Percentiles rank a stretch among this genome's conserved stretches.
Evolutionary conservation across 2,113 vertebrate species (phyloP).

Genomic region (Myxocyprinus asiaticus): DNA sequence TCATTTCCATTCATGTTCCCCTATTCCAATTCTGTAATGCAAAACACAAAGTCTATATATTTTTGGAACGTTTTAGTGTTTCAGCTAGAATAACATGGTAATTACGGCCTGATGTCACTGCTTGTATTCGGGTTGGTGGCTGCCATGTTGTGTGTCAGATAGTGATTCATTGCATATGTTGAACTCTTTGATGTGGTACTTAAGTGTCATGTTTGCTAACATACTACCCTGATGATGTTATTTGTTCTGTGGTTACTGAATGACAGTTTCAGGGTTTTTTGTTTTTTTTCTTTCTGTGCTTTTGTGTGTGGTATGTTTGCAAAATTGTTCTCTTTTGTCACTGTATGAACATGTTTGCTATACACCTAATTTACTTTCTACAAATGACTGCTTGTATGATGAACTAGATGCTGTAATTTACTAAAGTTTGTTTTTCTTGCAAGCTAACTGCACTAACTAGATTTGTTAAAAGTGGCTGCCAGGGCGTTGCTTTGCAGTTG

Average conservation of each 20-base stretch:
- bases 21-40: conserved; percentile 13
- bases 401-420: no score
- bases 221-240: conserved; percentile 41
- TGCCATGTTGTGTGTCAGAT: conserved; percentile 32
- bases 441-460: no score
- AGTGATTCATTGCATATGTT: conserved; percentile 37
- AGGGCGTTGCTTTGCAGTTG: no score
- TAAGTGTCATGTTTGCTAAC: conserved; percentile 46
- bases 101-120: conserved; percentile 40
- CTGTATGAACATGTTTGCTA: conserved; percentile 13
- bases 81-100: conserved; percentile 31
- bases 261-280: conserved; percentile 32
- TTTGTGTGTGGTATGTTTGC: conserved; percentile 26
- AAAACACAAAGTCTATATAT: conserved; percentile 13
- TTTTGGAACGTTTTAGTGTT: conserved; percentile 29
- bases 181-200: conserved; percentile 44
- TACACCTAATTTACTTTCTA: no score
- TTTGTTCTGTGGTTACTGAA: conserved; percentile 38
- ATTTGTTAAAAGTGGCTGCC: no score
- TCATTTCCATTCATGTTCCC: conserved; percentile 31
- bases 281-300: conserved; percentile 17
- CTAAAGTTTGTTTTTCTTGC: no score
- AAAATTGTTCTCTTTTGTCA: conserved; percentile 25
- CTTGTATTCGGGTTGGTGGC: conserved; percentile 34
- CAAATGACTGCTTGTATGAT: no score